Evolutionary conservation across 2,888 invertebrate genomes (phyloP).

Genomic region (Tetheella fluctuosa): DNA sequence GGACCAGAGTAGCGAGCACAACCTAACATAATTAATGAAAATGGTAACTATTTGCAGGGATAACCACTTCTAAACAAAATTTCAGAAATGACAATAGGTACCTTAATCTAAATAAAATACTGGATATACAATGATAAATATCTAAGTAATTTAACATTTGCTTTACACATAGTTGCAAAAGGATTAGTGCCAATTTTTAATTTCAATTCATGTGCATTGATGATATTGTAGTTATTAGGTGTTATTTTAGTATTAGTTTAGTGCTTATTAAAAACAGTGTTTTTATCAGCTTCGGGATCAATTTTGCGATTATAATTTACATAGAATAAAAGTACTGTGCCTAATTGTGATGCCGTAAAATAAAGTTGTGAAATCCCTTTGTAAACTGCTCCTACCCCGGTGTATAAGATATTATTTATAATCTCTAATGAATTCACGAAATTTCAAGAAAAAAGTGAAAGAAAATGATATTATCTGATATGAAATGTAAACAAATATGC

Average conservation of each 20-base stretch:
- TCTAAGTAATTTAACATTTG: not conserved
- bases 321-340: slow-evolving; percentile 1
- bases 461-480: slow-evolving; percentile 60
- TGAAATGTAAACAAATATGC: slow-evolving; percentile 73
- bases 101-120: slow-evolving; percentile 2
- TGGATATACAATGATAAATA: not conserved
- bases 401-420: slow-evolving; percentile 52
- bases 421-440: slow-evolving; percentile 72
- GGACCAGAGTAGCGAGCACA: slow-evolving; percentile 81
- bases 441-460: slow-evolving; percentile 50
- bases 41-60: slow-evolving; percentile 84
- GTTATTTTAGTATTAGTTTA: not conserved
- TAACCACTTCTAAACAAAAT: slow-evolving; percentile 63
- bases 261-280: not conserved
- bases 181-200: slow-evolving; percentile 5
- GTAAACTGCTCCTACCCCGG: slow-evolving; percentile 73
- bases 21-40: slow-evolving; percentile 71
- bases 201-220: not conserved
- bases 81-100: slow-evolving; percentile 26
- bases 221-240: not conserved
- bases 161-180: slow-evolving; percentile 2
- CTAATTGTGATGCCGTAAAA: slow-evolving; percentile 27
- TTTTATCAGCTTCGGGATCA: not conserved
- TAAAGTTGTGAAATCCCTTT: slow-evolving; percentile 66
- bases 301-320: not conserved